These are phyloP conservation scores for Vanessa cardui DNA, from an alignment of 2,888 invertebrate species.

Conservation along the genomic window DNA sequence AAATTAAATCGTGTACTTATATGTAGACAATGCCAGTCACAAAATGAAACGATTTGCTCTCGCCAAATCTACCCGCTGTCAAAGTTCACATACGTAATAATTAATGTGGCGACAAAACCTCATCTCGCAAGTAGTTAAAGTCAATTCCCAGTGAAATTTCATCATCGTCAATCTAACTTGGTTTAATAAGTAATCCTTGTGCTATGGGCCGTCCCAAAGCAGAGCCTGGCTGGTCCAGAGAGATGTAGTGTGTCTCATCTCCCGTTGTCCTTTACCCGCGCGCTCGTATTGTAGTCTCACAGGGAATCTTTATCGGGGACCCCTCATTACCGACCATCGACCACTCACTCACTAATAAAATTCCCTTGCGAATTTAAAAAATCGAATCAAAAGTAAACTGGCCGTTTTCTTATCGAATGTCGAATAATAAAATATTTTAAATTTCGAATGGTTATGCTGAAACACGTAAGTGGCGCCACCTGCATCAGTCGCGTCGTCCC, in stretches of 20 bases:
- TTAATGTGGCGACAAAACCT: conserved; percentile 72
- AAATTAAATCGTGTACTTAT: neutral
- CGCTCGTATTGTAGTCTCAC: conserved; percentile 61
- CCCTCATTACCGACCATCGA: conserved; percentile 58
- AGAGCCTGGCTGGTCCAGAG: conserved; percentile 65
- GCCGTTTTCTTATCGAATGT: conserved; percentile 27
- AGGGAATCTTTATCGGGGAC: conserved; percentile 63
- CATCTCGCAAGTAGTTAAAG: conserved; percentile 73
- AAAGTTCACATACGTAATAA: conserved; percentile 53
- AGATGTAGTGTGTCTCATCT: conserved; percentile 71
- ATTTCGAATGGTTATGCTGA: conserved; percentile 38
- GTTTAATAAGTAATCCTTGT: conserved; percentile 77
- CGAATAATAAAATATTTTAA: conserved; percentile 36
- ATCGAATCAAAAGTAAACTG: conserved; percentile 26
- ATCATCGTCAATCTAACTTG: conserved; percentile 80
- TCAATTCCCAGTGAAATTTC: conserved; percentile 82
- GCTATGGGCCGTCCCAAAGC: conserved; percentile 74
- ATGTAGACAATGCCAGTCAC: neutral
- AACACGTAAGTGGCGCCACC: conserved; percentile 71
- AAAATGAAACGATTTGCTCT: conserved; percentile 10
- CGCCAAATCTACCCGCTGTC: conserved; percentile 20
- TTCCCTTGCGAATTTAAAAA: conserved; percentile 41
- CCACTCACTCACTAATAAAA: conserved; percentile 49
- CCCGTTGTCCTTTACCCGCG: conserved; percentile 69
- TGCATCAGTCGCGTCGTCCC: conserved; percentile 66